Base-by-base conservation (phyloP, 2,113 vertebrate species). In the Zosterops japonicus region DNA sequence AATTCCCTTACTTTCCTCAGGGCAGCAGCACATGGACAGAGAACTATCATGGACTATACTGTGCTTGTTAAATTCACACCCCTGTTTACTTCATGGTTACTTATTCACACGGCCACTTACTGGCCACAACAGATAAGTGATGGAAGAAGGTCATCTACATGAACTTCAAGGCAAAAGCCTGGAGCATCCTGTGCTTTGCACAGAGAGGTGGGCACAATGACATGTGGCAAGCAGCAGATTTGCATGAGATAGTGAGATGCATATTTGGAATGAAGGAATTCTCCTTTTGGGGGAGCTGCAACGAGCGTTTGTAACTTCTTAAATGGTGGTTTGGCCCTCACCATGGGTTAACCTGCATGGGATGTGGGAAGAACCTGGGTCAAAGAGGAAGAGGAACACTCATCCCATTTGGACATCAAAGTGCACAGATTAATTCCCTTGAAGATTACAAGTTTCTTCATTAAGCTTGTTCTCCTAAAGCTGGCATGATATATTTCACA, bases 31-130 rank as follows among this genome's bases (percentile, higher is more conserved):
- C n/a, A n/a, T 1, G 3, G 55, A 11, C 25, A 86, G 52, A 55
- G 2, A 8, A 10, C 5, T 87, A 6, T 27, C 42, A 39, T 4
- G 15, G 69, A 46, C 46, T 57, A 20, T 10, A 3, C 0, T 0
- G 4, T 28, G 16, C n/a, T 81, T 36, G 8, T 67, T 87, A 63
- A 63, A 83, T 72, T 78, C 46, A 81, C 20, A n/a, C 4, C 14
- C 6, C 10, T 87, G 14, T 84, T 87, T 79, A 42, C 35, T 60
- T 84, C 53, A 16, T 31, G 29, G 33, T 53, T 87, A 25, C 29
- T 53, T 47, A 44, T 8, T 87, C 23, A 42, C 9, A 64, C 16
- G 39, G 35, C 28, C 46, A 53, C 36, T 42, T 41, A 53, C 16
- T 46, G 53, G 25, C 11, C 44, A 82, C 14, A 75, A 20, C 6